phyloP scores from a whole-genome alignment of 2,797 vertebrate species.

The Falco rusticolus region DNA sequence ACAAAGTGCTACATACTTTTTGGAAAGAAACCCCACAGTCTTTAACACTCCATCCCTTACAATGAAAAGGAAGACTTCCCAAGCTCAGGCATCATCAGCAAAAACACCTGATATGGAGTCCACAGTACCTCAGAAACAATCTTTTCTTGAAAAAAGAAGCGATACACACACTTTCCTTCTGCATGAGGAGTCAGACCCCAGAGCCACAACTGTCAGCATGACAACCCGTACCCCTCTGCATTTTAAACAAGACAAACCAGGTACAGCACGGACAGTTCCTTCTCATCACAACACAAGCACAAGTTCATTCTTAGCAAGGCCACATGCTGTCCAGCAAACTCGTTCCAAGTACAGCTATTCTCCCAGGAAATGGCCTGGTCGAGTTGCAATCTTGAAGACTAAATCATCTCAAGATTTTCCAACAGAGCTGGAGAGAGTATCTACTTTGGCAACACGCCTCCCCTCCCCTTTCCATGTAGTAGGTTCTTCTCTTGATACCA shows the following conservation, averaged over 20 bases:
- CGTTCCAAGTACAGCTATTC: neutral
- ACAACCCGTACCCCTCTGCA: neutral
- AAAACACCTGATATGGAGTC: neutral
- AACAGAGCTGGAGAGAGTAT: neutral
- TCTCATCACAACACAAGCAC: neutral
- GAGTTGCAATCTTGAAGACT: neutral
- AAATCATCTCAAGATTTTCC: slow-evolving; percentile 46
- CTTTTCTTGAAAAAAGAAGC: neutral
- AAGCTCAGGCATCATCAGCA: neutral
- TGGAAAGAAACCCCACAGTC: neutral
- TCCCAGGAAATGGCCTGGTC: neutral
- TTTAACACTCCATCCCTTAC: neutral
- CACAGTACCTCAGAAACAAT: neutral
- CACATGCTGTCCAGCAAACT: neutral
- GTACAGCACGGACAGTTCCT: accelerated
- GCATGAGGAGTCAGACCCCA: neutral
- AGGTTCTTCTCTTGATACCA: slow-evolving; percentile 55
- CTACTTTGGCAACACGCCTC: neutral
- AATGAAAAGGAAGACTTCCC: neutral
- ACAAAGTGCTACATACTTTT: neutral
- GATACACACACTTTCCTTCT: neutral
- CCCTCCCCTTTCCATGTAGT: slow-evolving; percentile 25
- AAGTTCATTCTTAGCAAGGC: neutral
- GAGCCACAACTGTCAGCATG: neutral
- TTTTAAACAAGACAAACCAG: neutral